Evolutionary conservation across 2,113 vertebrate species (phyloP).

Genomic region (Indicator indicator): DNA sequence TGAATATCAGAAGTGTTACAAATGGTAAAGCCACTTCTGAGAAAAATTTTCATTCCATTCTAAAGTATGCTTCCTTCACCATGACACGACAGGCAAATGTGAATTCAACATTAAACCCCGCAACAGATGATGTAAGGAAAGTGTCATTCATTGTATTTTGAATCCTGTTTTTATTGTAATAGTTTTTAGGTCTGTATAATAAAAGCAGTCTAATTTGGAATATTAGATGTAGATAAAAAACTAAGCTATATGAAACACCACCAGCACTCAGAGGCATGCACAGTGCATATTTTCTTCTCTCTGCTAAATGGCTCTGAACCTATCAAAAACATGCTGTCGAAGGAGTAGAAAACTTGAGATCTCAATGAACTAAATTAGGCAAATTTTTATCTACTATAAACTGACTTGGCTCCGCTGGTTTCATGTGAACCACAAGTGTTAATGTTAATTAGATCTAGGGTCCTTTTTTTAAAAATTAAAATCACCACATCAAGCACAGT

Average conservation of each 20-base stretch:
- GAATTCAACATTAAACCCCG: not conserved
- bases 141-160: not conserved
- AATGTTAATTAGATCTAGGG: not conserved
- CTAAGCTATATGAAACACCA: not conserved
- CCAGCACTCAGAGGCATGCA: not conserved
- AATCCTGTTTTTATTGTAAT: not conserved
- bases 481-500: not conserved
- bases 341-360: not conserved
- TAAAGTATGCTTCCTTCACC: not conserved
- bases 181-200: not conserved
- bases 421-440: not conserved
- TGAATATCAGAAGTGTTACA: not conserved
- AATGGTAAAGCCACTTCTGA: not conserved
- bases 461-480: not conserved
- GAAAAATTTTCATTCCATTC: not conserved
- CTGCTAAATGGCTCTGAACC: not conserved
- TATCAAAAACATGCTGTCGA: not conserved
- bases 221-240: not conserved
- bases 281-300: not conserved
- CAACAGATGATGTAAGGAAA: not conserved
- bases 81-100: not conserved
- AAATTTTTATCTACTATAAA: not conserved
- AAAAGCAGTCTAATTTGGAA: not conserved
- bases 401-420: not conserved
- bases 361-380: not conserved